Base-by-base conservation (phyloP, 2,888 invertebrate species). In the Rhamphomyia laevipes region DNA sequence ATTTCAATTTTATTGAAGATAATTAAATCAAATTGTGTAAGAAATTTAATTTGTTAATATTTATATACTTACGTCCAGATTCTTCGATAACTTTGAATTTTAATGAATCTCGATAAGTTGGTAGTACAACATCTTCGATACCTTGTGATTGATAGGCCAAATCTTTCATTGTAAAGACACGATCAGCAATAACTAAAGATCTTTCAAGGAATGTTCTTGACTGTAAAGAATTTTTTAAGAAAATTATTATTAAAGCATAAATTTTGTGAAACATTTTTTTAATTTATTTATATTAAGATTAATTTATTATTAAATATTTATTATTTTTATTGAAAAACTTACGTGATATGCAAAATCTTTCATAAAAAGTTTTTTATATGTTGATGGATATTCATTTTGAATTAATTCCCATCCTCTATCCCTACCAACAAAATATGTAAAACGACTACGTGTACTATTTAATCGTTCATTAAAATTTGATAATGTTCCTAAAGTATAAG, bases 361-460 rank as follows among this genome's bases (percentile, higher is more conserved):
- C 80, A 84, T 85, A 63, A 88, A 88, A 41, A 93, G 74, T 61
- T 88, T 88, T 70, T 88, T 88, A 67, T 84, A 82, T 13, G 85
- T 81, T 5, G 90, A 86, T 7, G 91, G 90, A 60, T 82, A 81
- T 55, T 77, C 77, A 48, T 80, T 74, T 65, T 81, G 78, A 57
- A 86, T 82, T 59, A 82, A 80, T 46, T 79, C 75, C 95, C 95
- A 95, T 47, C 92, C 95, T 62, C 81, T 82, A 65, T 96, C 86
- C 31, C 86, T 78, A 0, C 95, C 94, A 11, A 90, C 92, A 63
- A 95, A 93, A 70, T 87, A 90, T 2, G 95, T 95, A 71, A 84
- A 93, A 49, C 85, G 81, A 58, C 83, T 83, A 51, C 78, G 80
- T 55, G 81, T 77, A 57, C 86, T 83, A 60, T 81, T 81, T 52